Evolutionary conservation across 1,140 invertebrate genomes (phyloP).

Genomic region (Fopius arisanus): DNA sequence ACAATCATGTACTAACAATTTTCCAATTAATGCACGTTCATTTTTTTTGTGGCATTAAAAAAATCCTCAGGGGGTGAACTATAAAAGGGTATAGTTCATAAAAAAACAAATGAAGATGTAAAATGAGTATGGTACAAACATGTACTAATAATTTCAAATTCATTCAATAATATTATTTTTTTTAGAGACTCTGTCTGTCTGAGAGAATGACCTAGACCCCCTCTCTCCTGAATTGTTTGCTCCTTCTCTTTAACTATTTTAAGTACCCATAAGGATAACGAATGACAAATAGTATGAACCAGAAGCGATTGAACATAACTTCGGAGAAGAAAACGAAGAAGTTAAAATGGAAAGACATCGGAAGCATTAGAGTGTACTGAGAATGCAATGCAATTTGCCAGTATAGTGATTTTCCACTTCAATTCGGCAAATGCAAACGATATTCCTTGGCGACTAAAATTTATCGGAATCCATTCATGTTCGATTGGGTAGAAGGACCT

Average conservation of each 20-base stretch:
- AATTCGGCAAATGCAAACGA: conserved; percentile 12
- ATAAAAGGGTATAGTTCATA: too few relatives aligned
- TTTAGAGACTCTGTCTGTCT: too few relatives aligned
- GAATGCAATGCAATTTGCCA: conserved; percentile 28
- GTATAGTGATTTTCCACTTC: conserved; percentile 9
- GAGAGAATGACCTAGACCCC: too few relatives aligned
- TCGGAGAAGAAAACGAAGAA: conserved; percentile 1
- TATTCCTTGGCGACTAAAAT: conserved; percentile 6
- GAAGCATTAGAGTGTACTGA: conserved; percentile 20
- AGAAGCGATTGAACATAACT: not conserved
- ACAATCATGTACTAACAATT: too few relatives aligned
- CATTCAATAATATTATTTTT: too few relatives aligned
- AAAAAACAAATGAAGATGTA: too few relatives aligned
- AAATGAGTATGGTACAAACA: too few relatives aligned
- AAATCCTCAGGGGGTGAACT: too few relatives aligned
- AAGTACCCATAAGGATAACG: not conserved
- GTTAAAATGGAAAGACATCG: conserved; percentile 15
- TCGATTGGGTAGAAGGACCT: not conserved
- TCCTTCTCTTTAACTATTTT: not conserved
- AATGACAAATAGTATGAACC: not conserved
- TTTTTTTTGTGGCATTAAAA: too few relatives aligned
- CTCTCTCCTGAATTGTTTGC: too few relatives aligned
- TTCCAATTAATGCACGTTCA: too few relatives aligned
- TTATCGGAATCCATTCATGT: conserved; percentile 4
- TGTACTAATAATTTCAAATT: too few relatives aligned